phyloP scores from a whole-genome alignment of 2,888 invertebrate species.

The Leucozona laternaria region DNA sequence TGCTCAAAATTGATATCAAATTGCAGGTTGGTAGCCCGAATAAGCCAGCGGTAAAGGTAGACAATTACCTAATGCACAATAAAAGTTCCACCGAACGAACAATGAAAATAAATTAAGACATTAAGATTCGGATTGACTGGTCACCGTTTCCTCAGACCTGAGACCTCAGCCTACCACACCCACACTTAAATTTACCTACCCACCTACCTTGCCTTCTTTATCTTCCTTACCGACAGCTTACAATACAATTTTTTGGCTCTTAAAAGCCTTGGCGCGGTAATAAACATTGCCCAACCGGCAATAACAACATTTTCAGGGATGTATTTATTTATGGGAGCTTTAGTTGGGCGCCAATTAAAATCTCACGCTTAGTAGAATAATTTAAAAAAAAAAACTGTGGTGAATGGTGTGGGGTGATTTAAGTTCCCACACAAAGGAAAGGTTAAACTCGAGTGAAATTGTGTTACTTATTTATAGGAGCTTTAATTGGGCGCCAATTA shows the following conservation, averaged over 20 bases:
- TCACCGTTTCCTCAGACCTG: constrained; percentile 48
- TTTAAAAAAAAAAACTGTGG: too few relatives aligned
- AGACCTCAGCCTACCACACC: constrained; percentile 57
- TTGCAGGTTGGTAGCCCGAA: constrained; percentile 57
- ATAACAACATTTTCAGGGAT: constrained; percentile 10
- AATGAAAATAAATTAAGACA: constrained; percentile 71
- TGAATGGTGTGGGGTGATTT: too few relatives aligned
- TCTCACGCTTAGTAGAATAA: too few relatives aligned
- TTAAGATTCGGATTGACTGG: constrained; percentile 66
- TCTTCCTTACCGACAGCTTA: constrained; percentile 29
- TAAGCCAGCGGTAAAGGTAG: constrained; percentile 39
- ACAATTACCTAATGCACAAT: constrained; percentile 59
- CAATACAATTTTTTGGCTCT: constrained; percentile 49
- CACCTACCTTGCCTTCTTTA: constrained; percentile 17
- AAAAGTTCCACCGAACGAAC: constrained; percentile 24
- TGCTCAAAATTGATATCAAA: constrained; percentile 59
- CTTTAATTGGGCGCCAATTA: neutral
- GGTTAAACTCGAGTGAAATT: too few relatives aligned
- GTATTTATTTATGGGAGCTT: neutral
- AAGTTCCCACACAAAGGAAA: too few relatives aligned
- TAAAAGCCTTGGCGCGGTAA: constrained; percentile 50
- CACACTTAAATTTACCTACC: constrained; percentile 43
- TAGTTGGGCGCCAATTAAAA: neutral
- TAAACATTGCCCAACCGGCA: constrained; percentile 43
- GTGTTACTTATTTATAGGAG: neutral